Conservation (phyloP, 2,797 vertebrate species). For the Pristis pectinata region DNA sequence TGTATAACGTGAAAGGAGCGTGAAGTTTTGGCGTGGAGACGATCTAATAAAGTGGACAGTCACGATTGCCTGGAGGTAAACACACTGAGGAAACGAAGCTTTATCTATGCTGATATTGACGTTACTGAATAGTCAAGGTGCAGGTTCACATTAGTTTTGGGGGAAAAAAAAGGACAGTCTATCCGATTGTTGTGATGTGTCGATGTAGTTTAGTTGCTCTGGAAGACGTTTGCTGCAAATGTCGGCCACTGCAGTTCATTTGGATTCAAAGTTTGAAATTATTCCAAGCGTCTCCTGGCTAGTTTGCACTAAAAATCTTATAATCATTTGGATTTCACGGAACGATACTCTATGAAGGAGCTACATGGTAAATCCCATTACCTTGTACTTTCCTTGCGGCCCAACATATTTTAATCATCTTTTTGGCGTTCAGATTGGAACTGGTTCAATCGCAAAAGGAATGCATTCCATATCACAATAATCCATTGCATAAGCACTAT, state of each 20-base stretch:
- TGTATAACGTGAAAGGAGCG: too few relatives aligned
- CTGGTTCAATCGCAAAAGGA: not conserved
- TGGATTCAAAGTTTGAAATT: not conserved
- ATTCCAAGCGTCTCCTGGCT: not conserved
- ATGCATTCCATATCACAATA: too few relatives aligned
- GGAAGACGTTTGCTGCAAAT: not conserved
- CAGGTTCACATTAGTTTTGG: not conserved
- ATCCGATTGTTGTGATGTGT: not conserved
- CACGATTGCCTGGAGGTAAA: not conserved
- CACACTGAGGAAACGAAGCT: too few relatives aligned
- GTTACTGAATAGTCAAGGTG: not conserved
- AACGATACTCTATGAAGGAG: too few relatives aligned
- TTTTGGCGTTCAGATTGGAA: not conserved
- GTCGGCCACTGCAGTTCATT: not conserved
- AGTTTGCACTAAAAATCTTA: not conserved
- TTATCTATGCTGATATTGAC: not conserved
- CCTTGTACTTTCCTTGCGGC: not conserved
- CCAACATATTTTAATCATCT: not conserved
- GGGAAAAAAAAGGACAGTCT: not conserved
- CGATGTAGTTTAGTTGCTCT: not conserved
- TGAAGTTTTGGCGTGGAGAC: not conserved
- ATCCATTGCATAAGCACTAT: too few relatives aligned
- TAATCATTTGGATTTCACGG: not conserved
- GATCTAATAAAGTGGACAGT: not conserved
- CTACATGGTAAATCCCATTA: not conserved